Conservation (phyloP, 2,797 vertebrate genomes). For the Crenuchus spilurus region DNA sequence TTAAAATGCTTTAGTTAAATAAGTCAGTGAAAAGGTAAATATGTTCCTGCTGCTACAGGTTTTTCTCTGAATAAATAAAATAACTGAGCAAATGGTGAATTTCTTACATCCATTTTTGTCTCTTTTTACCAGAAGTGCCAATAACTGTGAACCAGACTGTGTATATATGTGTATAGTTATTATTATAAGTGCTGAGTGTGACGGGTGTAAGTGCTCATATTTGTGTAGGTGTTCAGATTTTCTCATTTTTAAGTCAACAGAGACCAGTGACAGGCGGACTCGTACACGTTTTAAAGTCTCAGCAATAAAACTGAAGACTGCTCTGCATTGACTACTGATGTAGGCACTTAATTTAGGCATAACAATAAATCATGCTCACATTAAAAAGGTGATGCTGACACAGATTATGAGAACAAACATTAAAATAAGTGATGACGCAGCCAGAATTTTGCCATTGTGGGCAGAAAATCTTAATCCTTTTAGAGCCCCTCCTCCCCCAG, state of each 20-base stretch:
- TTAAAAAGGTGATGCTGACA: conserved; percentile 43
- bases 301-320: conserved; percentile 27
- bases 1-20: too few relatives aligned
- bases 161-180: too few relatives aligned
- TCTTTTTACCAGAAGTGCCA: too few relatives aligned
- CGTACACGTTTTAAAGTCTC: background rate
- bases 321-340: conserved; percentile 25
- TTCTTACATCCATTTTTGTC: too few relatives aligned
- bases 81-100: too few relatives aligned
- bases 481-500: background rate
- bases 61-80: too few relatives aligned
- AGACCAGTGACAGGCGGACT: conserved; percentile 12
- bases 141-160: too few relatives aligned
- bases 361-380: conserved; percentile 40
- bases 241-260: background rate
- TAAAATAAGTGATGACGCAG: conserved; percentile 39
- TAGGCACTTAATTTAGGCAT: conserved; percentile 24
- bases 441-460: conserved; percentile 23
- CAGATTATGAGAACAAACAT: conserved; percentile 39
- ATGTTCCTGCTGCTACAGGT: too few relatives aligned
- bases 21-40: too few relatives aligned
- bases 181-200: background rate
- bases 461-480: conserved; percentile 40
- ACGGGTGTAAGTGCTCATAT: background rate
- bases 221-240: background rate